Evolutionary conservation across 2,797 vertebrate genomes (phyloP).

Genomic region (Hippocampus kuda): DNA sequence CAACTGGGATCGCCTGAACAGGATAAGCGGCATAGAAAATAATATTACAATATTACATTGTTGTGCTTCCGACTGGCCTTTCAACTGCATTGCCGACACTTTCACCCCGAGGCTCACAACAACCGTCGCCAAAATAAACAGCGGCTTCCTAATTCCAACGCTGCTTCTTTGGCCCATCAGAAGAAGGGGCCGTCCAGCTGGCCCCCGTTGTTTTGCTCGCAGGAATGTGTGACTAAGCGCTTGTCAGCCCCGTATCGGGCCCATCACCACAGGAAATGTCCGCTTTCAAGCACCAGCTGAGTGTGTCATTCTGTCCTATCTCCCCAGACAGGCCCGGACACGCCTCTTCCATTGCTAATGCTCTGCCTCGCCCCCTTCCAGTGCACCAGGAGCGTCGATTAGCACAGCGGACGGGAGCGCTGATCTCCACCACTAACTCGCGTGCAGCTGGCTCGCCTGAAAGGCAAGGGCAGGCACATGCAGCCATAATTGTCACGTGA

Average conservation of each 20-base stretch:
- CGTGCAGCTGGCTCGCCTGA: constrained; percentile 44
- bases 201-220: constrained; percentile 27
- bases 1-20: background rate
- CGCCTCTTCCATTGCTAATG: constrained; percentile 12
- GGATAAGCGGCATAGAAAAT: background rate
- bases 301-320: constrained; percentile 60
- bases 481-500: constrained; percentile 21
- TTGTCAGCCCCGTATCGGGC: constrained; percentile 44
- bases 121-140: background rate
- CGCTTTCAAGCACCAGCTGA: constrained; percentile 65
- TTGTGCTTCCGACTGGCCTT: background rate
- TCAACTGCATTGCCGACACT: background rate
- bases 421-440: constrained; percentile 24
- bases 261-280: constrained; percentile 66
- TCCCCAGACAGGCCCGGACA: constrained; percentile 36
- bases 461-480: constrained; percentile 60
- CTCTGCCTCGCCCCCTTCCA: constrained; percentile 29
- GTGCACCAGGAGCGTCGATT: constrained; percentile 60
- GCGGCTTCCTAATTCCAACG: background rate
- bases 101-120: background rate
- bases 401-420: constrained; percentile 36
- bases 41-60: background rate
- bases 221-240: constrained; percentile 51
- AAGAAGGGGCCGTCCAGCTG: constrained; percentile 36
- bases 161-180: constrained; percentile 35